Evolutionary conservation across 1,140 invertebrate species (phyloP), one percentile per base, ranked within the genome.

Genomic region (Adelges cooleyi): DNA sequence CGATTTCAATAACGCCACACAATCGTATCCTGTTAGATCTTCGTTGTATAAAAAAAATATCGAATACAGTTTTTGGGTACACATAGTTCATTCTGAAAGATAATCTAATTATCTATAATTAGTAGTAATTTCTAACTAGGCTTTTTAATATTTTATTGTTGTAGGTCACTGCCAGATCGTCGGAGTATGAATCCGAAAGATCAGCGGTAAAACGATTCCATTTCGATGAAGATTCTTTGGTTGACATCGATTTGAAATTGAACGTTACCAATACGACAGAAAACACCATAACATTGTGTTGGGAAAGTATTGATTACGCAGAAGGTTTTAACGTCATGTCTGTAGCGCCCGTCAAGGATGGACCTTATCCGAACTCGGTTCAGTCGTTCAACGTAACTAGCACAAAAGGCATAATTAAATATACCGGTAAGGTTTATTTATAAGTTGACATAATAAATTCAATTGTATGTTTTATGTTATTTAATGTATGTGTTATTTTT

Each of bases 61-160:
- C 3, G 81, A 80, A 59, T 90, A 90, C 73, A 82, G 82, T 0
- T 88, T 90, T 75, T 87, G 84, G 84, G 86, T 86, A 73, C 76
- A 75, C 75, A 52, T 25, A 8, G 11, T 17, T 13, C 23, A 44
- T 15, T 29, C 18, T 42, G 1, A 17, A 46, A 27, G 8, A 49
- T 49, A n/a, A n/a, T n/a, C n/a, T n/a, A n/a, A n/a, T n/a, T n/a
- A n/a, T n/a, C n/a, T n/a, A n/a, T n/a, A 18, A 9, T 8, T 29
- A 6, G 20, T 8, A 8, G 22, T 20, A 23, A 10, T 20, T 4
- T 53, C 8, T 8, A 25, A 53, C 5, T 53, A 10, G 20, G 22
- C 8, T 5, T 53, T 53, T 53, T 11, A 20, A 15, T 9, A 33
- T 65, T 68, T 53, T 48, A 56, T 29, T 67, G 54, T 65, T 65